These are phyloP conservation scores for Patagioenas fasciata DNA, from an alignment of 2,113 vertebrate species.

Conservation along the genomic window DNA sequence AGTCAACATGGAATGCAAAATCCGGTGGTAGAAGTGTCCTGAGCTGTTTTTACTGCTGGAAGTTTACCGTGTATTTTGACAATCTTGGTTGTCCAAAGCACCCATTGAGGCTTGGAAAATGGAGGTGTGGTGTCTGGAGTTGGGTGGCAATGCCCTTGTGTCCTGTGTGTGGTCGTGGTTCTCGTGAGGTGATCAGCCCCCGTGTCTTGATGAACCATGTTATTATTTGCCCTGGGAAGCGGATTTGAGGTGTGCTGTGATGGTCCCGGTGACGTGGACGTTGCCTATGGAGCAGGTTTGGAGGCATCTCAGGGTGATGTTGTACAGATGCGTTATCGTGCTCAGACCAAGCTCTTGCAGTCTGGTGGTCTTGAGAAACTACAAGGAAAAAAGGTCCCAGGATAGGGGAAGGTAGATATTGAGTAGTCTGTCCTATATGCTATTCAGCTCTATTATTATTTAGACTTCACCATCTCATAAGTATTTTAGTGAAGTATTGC, in stretches of 20 bases:
- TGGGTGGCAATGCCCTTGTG: fast-evolving
- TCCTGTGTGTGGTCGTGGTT: fast-evolving
- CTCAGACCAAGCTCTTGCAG: not conserved
- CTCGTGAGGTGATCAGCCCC: fast-evolving
- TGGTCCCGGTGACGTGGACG: not conserved
- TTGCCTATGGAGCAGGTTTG: not conserved
- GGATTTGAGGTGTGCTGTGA: fast-evolving
- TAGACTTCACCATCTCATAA: not conserved
- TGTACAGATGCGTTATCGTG: fast-evolving
- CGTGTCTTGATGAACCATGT: not conserved
- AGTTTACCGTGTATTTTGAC: not conserved
- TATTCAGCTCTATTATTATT: not conserved
- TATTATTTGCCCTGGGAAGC: not conserved
- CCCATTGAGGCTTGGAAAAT: fast-evolving
- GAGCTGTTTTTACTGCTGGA: not conserved
- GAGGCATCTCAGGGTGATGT: not conserved
- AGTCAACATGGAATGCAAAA: not conserved
- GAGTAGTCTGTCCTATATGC: not conserved
- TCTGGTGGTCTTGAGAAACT: not conserved
- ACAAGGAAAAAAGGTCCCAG: not conserved
- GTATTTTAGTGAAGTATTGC: not conserved
- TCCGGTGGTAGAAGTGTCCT: not conserved
- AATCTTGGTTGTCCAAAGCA: not conserved
- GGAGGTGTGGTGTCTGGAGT: not conserved
- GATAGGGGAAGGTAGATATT: not conserved